Evolutionary conservation across 2,888 invertebrate species (phyloP).

Genomic region (Phortica okadai): DNA sequence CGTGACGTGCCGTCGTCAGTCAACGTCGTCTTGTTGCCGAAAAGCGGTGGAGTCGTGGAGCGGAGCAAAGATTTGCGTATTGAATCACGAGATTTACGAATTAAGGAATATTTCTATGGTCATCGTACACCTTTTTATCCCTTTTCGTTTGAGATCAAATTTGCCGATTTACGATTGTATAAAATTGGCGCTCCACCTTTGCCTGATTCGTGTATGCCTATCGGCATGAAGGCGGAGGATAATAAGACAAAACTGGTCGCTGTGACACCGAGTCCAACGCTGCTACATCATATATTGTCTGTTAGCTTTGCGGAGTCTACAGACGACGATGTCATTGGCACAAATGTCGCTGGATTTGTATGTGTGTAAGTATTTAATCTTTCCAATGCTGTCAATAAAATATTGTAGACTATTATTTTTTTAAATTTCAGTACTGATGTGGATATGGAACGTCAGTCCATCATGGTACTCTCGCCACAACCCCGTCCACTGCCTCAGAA

Average conservation of each 20-base stretch:
- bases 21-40: constrained; percentile 93
- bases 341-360: constrained; percentile 93
- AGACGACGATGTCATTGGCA: constrained; percentile 90
- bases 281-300: constrained; percentile 92
- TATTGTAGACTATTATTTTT: not conserved
- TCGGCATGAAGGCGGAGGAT: constrained; percentile 95
- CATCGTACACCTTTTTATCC: constrained; percentile 88
- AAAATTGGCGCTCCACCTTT: constrained; percentile 96
- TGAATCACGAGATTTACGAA: constrained; percentile 87
- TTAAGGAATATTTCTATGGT: constrained; percentile 98
- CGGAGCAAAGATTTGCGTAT: constrained; percentile 84
- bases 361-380: constrained; percentile 85
- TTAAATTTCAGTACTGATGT: constrained; percentile 86
- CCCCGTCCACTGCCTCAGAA: constrained; percentile 95
- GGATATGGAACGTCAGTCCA: constrained; percentile 89
- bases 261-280: constrained; percentile 84
- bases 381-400: not conserved
- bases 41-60: constrained; percentile 98
- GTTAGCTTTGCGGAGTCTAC: constrained; percentile 90
- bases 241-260: constrained; percentile 92
- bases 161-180: constrained; percentile 91
- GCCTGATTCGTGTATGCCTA: constrained; percentile 96
- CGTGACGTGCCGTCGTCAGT: constrained; percentile 96
- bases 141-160: constrained; percentile 95
- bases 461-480: constrained; percentile 95